Percentiles rank a stretch among this genome's conserved stretches.
Evolutionary conservation across 2,113 vertebrate species (phyloP).

Genomic region (Apistogramma diplotaenia): DNA sequence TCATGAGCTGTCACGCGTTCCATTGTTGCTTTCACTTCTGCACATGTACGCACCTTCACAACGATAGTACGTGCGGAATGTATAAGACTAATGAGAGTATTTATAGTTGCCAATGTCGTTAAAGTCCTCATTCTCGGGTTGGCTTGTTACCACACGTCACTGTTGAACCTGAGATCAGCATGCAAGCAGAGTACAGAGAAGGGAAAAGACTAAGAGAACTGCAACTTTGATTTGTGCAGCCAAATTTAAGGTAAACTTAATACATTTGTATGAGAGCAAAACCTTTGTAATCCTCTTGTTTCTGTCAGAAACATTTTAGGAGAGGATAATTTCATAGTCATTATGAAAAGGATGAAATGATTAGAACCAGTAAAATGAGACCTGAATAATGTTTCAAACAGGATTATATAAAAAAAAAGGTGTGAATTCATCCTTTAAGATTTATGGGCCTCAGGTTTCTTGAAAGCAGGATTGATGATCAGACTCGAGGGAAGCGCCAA

Average conservation of each 20-base stretch:
- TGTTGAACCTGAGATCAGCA: neutral
- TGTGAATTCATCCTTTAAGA: neutral
- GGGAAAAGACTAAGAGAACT: neutral
- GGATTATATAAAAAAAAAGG: too few species aligned
- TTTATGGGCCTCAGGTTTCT: neutral
- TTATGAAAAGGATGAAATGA: neutral
- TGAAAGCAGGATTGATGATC: neutral
- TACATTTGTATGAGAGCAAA: neutral
- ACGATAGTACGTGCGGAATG: neutral
- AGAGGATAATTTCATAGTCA: neutral
- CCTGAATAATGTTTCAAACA: neutral
- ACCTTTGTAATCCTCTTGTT: neutral
- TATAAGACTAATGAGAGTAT: neutral
- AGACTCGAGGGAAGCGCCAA: conserved; percentile 8
- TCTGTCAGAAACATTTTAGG: neutral
- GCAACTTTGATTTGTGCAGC: neutral
- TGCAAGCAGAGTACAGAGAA: too few species aligned
- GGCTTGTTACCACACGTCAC: neutral
- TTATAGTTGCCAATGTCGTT: neutral
- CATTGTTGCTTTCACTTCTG: neutral
- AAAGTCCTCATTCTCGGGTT: neutral
- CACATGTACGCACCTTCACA: neutral
- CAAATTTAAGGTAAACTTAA: neutral
- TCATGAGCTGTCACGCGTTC: neutral
- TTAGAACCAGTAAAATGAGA: neutral